Evolutionary conservation across 2,888 invertebrate genomes (phyloP).

Genomic region (Pseudococcus longispinus): DNA sequence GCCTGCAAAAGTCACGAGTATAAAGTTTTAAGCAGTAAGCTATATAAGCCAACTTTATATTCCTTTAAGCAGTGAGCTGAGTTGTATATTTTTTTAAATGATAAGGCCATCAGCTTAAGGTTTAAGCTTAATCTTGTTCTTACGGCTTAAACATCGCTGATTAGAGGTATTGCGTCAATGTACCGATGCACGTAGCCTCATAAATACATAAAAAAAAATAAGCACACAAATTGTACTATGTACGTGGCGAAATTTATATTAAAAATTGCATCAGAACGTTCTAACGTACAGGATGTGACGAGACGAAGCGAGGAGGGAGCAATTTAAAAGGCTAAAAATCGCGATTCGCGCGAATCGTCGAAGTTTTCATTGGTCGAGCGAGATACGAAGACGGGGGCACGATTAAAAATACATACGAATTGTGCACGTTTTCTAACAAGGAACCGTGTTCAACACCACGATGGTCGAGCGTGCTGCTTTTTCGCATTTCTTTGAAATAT

Average conservation of each 20-base stretch:
- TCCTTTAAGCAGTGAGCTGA: too few relatives aligned
- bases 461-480: background rate
- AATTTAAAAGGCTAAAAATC: background rate
- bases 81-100: too few relatives aligned
- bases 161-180: constrained; percentile 8
- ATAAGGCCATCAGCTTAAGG: too few relatives aligned
- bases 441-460: background rate
- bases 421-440: background rate
- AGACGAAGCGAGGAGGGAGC: background rate
- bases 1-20: too few relatives aligned
- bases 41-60: too few relatives aligned
- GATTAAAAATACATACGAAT: background rate
- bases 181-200: background rate
- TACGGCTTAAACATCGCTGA: too few relatives aligned
- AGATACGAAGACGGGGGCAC: background rate
- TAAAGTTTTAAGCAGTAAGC: too few relatives aligned
- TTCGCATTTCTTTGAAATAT: constrained; percentile 23
- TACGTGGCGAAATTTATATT: background rate
- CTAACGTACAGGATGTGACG: background rate
- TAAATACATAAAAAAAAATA: background rate
- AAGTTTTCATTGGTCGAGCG: constrained; percentile 1
- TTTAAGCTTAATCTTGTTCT: too few relatives aligned
- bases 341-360: background rate
- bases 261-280: constrained; percentile 40
- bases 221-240: background rate